Conservation (phyloP, 2,888 invertebrate genomes). For the Cheiracanthium punctorium region DNA sequence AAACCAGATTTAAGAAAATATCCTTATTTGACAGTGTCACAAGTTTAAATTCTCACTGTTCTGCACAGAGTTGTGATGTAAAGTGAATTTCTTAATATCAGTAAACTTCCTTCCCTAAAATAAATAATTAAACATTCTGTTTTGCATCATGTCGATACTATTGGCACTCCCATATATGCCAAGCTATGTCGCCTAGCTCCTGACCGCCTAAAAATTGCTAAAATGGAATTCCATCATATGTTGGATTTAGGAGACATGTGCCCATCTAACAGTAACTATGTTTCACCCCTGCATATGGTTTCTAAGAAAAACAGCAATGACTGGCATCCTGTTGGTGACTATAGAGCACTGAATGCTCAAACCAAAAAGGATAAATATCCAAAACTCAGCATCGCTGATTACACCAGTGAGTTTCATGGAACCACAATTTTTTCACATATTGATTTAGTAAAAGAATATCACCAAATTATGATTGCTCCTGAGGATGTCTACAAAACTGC, state of each 20-base stretch:
- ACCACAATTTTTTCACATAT: background rate
- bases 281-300: conserved; percentile 52
- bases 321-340: conserved; percentile 38
- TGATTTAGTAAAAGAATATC: background rate
- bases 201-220: background rate
- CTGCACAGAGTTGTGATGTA: background rate
- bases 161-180: conserved; percentile 73
- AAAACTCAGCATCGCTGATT: background rate
- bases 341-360: conserved; percentile 12
- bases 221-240: background rate
- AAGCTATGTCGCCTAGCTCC: conserved; percentile 60
- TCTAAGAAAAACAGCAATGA: conserved; percentile 22
- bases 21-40: background rate
- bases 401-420: background rate
- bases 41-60: background rate
- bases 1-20: background rate
- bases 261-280: conserved; percentile 43
- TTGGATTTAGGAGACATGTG: conserved; percentile 30
- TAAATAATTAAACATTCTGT: conserved; percentile 26
- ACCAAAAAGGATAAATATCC: conserved; percentile 25
- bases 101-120: background rate
- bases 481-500: too few species aligned
- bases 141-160: conserved; percentile 73
- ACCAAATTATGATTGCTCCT: background rate
- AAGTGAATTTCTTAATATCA: background rate